Conservation (phyloP, 2,113 vertebrate species). For the Pomatostomus ruficeps region DNA sequence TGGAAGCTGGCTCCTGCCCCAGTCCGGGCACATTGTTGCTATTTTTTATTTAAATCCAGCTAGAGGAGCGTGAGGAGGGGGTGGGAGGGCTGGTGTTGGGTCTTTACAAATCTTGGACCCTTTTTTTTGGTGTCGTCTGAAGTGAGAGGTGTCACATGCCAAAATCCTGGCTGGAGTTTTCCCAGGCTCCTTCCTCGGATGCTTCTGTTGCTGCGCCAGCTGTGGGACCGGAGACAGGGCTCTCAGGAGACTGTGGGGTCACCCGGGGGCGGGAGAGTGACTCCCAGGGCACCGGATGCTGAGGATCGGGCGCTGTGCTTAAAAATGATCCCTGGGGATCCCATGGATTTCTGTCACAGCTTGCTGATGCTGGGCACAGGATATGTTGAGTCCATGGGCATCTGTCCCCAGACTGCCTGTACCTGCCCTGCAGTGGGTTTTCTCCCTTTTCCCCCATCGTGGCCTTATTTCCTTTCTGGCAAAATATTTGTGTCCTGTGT, state of each 20-base stretch:
- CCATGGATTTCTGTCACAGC: background rate
- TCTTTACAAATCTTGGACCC: background rate
- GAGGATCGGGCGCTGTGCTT: background rate
- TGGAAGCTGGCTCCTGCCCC: conserved; percentile 41
- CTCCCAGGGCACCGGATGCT: background rate
- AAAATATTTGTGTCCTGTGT: background rate
- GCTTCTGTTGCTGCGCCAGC: background rate
- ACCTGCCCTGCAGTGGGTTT: background rate
- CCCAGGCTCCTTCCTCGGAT: conserved; percentile 17
- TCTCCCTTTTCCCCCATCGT: background rate
- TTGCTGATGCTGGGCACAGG: background rate
- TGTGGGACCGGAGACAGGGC: background rate
- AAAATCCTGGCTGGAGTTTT: conserved; percentile 1
- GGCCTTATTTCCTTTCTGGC: conserved; percentile 3
- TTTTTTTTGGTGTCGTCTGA: background rate
- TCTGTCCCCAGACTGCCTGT: background rate
- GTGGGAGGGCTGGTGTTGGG: background rate
- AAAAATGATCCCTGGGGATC: background rate
- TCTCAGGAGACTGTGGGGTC: background rate
- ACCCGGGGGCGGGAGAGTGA: background rate
- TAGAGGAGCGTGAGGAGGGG: background rate
- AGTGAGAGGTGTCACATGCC: background rate
- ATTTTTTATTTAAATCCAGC: conserved; percentile 9
- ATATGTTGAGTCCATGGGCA: background rate
- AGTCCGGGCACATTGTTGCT: background rate